Base-by-base conservation (phyloP, 2,113 vertebrate species). In the Ceratotherium simum region DNA sequence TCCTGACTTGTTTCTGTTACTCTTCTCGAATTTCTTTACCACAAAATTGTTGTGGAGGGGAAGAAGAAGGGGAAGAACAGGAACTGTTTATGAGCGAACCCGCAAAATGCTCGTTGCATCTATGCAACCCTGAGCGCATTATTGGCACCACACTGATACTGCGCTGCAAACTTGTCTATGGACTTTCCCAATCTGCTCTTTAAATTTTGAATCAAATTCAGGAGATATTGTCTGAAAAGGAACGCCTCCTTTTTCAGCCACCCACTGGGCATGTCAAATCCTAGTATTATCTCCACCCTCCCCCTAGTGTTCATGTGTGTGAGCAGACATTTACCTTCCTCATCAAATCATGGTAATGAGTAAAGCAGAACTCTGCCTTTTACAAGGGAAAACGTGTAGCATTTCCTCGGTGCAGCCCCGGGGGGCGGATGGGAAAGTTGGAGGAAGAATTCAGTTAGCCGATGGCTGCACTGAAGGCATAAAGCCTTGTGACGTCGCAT, bases 401-500 rank as follows among this genome's bases (percentile, higher is more conserved):
- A 48, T 31, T 84, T 76, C 46, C 31, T 64, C 9, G 0, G 20
- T 1, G 51, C 14, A 1, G 48, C 25, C 21, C 23, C 25, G 3
- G 4, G 4, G 23, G 21, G 12, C 42, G 23, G 72, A 6, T 14
- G 9, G 4, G 13, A 2, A 8, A 6, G 9, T 5, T 29, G 1
- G 2, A 12, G 8, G 4, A 62, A 31, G 46, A 56, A 29, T 65
- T 46, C 48, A 8, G 7, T 0, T 4, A 31, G 0, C 23, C 1
- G 18, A 23, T 10, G 8, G 14, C 83, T 1, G 33, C 13, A 5
- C 58, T 78, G 81, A 93, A 1, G 27, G 13, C 93, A 95, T 31
- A 95, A 95, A 94, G 93, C 51, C 21, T 0, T 0, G 18, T 91
- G 96, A 97, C 95, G 81, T 95, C 29, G 18, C 91, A 51, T 64